Conservation (phyloP, 2,888 invertebrate species). For the Buathra laborator region DNA sequence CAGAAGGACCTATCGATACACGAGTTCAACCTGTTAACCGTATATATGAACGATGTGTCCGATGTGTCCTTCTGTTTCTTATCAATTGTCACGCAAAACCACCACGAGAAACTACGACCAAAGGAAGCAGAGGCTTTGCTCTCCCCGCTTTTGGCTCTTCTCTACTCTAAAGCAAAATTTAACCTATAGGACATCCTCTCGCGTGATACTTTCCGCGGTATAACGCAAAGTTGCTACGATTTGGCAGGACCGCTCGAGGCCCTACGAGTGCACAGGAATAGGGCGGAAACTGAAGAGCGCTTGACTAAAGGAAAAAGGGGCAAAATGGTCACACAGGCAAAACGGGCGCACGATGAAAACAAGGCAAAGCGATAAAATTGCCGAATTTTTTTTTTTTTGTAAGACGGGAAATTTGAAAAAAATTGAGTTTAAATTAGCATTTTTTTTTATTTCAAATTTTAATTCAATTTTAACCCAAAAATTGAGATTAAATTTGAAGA, state of each 20-base stretch:
- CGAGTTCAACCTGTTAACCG: too few relatives aligned
- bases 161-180: slow-evolving; percentile 2
- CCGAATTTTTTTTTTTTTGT: too few relatives aligned
- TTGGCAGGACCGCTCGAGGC: slow-evolving; percentile 45
- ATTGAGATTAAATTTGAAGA: too few relatives aligned
- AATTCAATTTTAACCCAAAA: too few relatives aligned
- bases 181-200: neutral
- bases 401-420: too few relatives aligned
- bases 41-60: too few relatives aligned
- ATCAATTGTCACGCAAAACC: neutral
- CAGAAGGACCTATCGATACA: too few relatives aligned
- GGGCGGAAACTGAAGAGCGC: slow-evolving; percentile 22
- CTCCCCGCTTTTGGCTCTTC: slow-evolving; percentile 35
- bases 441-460: too few relatives aligned
- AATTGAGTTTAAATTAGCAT: too few relatives aligned
- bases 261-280: slow-evolving; percentile 28
- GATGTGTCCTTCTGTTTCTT: too few relatives aligned
- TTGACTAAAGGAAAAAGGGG: slow-evolving; percentile 1
- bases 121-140: slow-evolving; percentile 45
- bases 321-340: neutral
- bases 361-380: neutral
- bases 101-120: slow-evolving; percentile 47
- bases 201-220: neutral
- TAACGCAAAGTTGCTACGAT: slow-evolving; percentile 31
- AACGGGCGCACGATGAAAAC: neutral